A percentile compares a stretch with the other conserved stretches of the same genome.
These are phyloP conservation scores for Ennomos fuscantarius DNA, from an alignment of 2,888 invertebrate genomes.

Conservation along the genomic window DNA sequence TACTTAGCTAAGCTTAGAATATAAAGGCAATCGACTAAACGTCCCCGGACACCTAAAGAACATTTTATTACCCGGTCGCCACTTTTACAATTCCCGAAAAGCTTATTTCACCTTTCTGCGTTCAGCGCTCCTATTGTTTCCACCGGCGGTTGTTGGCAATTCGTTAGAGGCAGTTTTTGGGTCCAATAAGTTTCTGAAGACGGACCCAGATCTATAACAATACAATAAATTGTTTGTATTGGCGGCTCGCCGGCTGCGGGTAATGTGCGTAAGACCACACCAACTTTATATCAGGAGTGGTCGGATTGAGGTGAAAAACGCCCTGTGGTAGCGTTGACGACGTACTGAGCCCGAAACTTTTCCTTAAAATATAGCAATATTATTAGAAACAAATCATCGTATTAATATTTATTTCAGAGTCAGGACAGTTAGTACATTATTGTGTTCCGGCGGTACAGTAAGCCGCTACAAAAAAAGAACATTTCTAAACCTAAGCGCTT, in stretches of 20 bases:
- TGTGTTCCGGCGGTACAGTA: too few species aligned
- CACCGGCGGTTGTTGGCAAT: conserved; percentile 43
- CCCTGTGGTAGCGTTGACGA: conserved; percentile 32
- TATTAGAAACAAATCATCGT: too few species aligned
- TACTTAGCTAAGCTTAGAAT: conserved; percentile 14
- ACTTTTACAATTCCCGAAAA: conserved; percentile 26
- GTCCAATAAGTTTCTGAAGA: conserved; percentile 63
- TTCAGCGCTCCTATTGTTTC: conserved; percentile 42
- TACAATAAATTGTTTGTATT: conserved; percentile 78
- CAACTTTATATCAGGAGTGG: conserved; percentile 66
- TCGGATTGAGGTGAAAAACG: conserved; percentile 65
- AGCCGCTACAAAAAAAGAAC: too few species aligned
- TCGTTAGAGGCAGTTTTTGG: conserved; percentile 49
- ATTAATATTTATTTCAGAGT: too few species aligned
- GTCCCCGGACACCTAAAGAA: conserved; percentile 18
- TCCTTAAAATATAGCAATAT: neutral
- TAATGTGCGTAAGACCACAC: conserved; percentile 71
- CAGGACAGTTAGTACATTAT: too few species aligned
- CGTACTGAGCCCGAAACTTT: conserved; percentile 4
- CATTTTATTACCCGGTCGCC: conserved; percentile 26
- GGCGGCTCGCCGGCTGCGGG: conserved; percentile 62
- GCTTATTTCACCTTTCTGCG: conserved; percentile 28
- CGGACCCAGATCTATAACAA: conserved; percentile 69
- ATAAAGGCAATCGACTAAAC: conserved; percentile 24
- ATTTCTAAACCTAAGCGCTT: too few species aligned